Evolutionary conservation across 1,140 invertebrate species (phyloP).

Genomic region (Sweltsa coloradensis): DNA sequence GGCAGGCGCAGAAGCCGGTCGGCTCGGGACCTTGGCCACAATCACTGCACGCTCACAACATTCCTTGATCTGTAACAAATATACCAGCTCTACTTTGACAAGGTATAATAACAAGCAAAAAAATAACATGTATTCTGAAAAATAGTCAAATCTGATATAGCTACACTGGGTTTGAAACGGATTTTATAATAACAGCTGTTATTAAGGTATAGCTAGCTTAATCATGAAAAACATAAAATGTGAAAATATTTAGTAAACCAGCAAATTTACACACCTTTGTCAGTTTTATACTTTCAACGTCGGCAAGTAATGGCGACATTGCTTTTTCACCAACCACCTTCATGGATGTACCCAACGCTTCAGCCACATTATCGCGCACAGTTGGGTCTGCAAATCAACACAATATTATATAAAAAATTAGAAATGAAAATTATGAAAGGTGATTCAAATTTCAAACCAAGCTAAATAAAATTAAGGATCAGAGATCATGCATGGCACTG

Average conservation of each 20-base stretch:
- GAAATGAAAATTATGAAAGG: no score
- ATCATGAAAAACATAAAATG: not conserved
- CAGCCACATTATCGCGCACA: slow-evolving; percentile 73
- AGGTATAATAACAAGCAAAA: no score
- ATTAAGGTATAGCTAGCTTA: not conserved
- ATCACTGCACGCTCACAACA: slow-evolving; percentile 85
- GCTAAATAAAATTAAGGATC: no score
- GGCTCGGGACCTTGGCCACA: slow-evolving; percentile 50
- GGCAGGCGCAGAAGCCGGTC: slow-evolving; percentile 38
- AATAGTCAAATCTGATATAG: slow-evolving; percentile 6
- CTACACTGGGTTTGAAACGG: not conserved
- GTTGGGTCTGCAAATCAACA: slow-evolving; percentile 51
- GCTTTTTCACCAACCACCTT: slow-evolving; percentile 89
- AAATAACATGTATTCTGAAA: no score
- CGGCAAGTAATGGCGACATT: slow-evolving; percentile 71
- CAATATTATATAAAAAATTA: no score
- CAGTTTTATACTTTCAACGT: slow-evolving; percentile 86
- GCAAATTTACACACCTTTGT: slow-evolving; percentile 47
- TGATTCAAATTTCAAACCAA: no score
- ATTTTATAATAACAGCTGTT: not conserved
- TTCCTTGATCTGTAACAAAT: slow-evolving; percentile 66
- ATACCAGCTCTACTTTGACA: no score
- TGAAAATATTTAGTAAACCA: not conserved
- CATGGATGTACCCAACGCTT: slow-evolving; percentile 87
- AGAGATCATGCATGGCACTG: no score